Evolutionary conservation across 1,140 invertebrate genomes (phyloP), one percentile per base, ranked within the genome.

Genomic region (Colletes latitarsis): DNA sequence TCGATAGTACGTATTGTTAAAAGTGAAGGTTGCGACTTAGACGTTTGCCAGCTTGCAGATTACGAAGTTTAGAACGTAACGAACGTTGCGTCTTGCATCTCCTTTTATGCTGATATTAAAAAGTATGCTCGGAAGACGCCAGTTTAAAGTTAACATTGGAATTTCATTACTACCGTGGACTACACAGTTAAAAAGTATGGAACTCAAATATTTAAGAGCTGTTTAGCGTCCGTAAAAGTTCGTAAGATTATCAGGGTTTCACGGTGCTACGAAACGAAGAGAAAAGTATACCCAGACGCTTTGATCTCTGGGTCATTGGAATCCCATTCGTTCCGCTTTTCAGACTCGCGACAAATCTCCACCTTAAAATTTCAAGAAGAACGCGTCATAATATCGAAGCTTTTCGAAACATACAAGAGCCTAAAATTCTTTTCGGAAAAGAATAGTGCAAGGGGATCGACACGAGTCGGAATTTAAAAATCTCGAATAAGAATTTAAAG

Each of bases 401-500:
- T 30, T 30, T 30, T 30, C 30, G 30, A 30, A 30, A 30, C 2
- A 30, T 30, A 30, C 30, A 30, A 30, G n/a, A n/a, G n/a, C n/a
- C 30, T 0, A 30, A 30, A 30, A 30, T 30, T 30, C 30, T 1
- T 30, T 2, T 30, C 30, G 30, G 30, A 30, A 30, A 30, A 30
- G 30, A 58, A 43, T 55, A 19, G 6, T 21, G 39, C 52, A 30
- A 8, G 10, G 8, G 5, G 6, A 6, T 12, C 49, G 46, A 39
- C 46, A 58, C 30, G 41, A 12, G 19, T 9, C 12, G 72, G 46
- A 82, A 81, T 69, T 6, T 60, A 58, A 62, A 49, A 52, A 73
- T 21, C 52, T 14, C 58, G 41, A 58, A 64, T 19, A 58, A 57
- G 75, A 82, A 81, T 86, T 77, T 67, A 66, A 75, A 82, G 79